Evolutionary conservation across 2,888 invertebrate genomes (phyloP), one percentile per base, ranked within the genome.

Genomic region (Hipparchia sbordonii): DNA sequence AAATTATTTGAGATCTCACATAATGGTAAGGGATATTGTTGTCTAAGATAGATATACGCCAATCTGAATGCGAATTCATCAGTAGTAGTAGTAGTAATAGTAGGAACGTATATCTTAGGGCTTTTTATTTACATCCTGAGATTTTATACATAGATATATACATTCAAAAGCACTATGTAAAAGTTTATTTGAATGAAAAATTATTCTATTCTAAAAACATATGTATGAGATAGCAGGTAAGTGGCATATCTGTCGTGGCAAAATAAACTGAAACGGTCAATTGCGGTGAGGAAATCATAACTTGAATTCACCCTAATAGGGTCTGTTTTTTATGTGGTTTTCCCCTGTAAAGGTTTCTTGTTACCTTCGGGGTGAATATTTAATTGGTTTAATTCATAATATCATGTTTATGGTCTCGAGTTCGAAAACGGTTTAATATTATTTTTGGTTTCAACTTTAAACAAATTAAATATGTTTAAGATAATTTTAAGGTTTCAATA

Each of bases 281-380:
- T 63, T 63, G 63, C 48, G 63, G 63, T 63, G 13, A 45, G 45
- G 48, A 63, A 63, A 48, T 48, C 63, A 63, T 63, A 63, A 63
- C 48, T 48, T 13, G 13, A 13, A 51, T 51, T 48, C 63, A 48
- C 63, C 63, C 63, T 51, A 63, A 63, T 51, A 51, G 63, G 63
- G 63, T 63, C 63, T 63, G 63, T 48, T 63, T 63, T 63, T 63
- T 63, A 63, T 63, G 63, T 63, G 63, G 63, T 63, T 63, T 63
- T 63, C 63, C 63, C 63, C 48, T 48, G 63, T 13, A 4, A 63
- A 51, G 62, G 62, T 48, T 45, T 51, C 63, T 63, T 63, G 63
- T 63, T 63, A 23, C 48, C 63, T 48, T 23, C 10, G 63, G 23
- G 63, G 63, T 63, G 63, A 63, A 63, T 63, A 23, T 51, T 63